A percentile compares a stretch with the other conserved stretches of the same genome.
These are phyloP conservation scores for Dryobates pubescens DNA, from an alignment of 2,797 vertebrate genomes.

Conservation along the genomic window DNA sequence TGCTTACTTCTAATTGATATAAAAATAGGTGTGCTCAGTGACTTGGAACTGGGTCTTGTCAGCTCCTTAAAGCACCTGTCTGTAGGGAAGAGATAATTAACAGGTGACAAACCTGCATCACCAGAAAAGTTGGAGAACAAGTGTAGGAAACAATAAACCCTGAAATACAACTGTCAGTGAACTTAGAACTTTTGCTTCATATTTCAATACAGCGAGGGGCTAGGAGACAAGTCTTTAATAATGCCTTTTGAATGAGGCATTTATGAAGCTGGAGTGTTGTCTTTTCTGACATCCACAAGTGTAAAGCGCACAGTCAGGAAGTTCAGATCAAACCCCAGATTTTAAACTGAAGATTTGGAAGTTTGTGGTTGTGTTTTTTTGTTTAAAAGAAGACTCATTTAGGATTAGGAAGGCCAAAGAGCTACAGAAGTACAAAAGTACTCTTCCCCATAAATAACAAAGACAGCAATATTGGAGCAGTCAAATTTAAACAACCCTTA, in stretches of 20 bases:
- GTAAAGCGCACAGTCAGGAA: neutral
- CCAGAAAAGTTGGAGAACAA: neutral
- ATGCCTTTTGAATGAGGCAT: neutral
- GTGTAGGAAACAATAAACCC: neutral
- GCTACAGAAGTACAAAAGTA: neutral
- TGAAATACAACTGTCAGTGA: neutral
- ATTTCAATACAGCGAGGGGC: neutral
- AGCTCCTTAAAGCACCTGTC: neutral
- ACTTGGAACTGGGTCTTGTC: neutral
- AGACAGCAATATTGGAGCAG: neutral
- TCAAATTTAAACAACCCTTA: neutral
- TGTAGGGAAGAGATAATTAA: neutral
- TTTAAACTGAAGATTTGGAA: neutral
- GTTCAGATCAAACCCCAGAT: neutral
- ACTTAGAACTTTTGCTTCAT: neutral
- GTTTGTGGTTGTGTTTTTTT: neutral
- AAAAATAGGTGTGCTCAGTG: neutral
- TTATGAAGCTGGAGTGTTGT: neutral
- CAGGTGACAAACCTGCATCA: neutral
- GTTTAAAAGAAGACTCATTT: neutral
- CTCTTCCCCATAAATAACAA: neutral
- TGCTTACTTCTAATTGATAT: neutral
- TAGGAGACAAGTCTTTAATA: neutral
- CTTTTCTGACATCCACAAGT: neutral
- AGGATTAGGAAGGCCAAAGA: neutral